phyloP scores from a whole-genome alignment of 2,113 vertebrate genomes.

The Chroicocephalus ridibundus region DNA sequence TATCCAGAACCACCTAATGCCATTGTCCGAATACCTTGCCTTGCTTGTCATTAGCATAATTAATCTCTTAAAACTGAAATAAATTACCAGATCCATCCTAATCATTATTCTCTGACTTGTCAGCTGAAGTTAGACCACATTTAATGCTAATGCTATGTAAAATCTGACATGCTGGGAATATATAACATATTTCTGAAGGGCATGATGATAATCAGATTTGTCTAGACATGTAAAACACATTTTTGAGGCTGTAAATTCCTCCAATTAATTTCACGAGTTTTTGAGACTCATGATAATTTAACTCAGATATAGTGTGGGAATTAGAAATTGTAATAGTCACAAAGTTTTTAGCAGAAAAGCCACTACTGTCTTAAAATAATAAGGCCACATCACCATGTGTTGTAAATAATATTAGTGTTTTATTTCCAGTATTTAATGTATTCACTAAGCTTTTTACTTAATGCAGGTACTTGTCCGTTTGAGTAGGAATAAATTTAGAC shows the following conservation, averaged over 20 bases:
- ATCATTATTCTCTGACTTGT: neutral
- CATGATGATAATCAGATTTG: slow-evolving; percentile 22
- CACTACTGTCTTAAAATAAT: neutral
- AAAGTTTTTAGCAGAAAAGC: neutral
- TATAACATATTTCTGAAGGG: slow-evolving; percentile 9
- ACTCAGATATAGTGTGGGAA: neutral
- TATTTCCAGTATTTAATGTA: neutral
- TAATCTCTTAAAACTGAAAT: neutral
- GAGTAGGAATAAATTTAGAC: neutral
- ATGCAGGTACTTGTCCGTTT: neutral
- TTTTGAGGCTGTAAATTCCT: neutral
- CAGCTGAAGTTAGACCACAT: neutral
- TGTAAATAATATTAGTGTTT: neutral
- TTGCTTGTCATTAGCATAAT: neutral
- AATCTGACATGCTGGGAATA: slow-evolving; percentile 21
- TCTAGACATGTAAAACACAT: slow-evolving; percentile 17
- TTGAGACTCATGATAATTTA: neutral
- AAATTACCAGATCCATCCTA: neutral
- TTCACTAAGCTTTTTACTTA: neutral
- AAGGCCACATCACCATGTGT: neutral
- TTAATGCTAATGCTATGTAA: slow-evolving; percentile 13
- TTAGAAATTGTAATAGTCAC: neutral
- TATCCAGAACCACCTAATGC: neutral
- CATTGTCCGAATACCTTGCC: neutral
- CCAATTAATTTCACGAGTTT: neutral